Conservation (phyloP, 1,140 invertebrate species). For the Drosophila sulfurigaster region DNA sequence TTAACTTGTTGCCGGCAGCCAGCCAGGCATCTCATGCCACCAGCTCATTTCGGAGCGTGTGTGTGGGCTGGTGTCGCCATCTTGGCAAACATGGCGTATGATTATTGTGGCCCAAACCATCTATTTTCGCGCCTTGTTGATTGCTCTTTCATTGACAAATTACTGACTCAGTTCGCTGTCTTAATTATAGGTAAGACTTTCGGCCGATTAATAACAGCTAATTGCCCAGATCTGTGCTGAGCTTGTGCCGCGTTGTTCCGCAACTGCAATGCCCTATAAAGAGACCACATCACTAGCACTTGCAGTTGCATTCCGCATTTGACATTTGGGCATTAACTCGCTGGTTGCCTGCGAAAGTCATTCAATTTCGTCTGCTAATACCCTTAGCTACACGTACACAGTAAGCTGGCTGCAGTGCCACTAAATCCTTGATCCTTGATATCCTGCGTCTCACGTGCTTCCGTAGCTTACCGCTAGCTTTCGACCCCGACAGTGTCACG, state of each 20-base stretch:
- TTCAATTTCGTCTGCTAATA: constrained; percentile 64
- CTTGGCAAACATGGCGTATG: constrained; percentile 52
- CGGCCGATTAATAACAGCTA: constrained; percentile 39
- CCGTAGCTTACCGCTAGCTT: constrained; percentile 60
- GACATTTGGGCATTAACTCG: constrained; percentile 22
- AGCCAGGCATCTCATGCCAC: constrained; percentile 36
- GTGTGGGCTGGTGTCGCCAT: constrained; percentile 18
- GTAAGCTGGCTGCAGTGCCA: constrained; percentile 49
- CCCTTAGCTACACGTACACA: constrained; percentile 35
- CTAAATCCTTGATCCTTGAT: constrained; percentile 59
- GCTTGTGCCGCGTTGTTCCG: not conserved
- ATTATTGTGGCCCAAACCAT: constrained; percentile 45
- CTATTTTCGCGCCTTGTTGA: constrained; percentile 60
- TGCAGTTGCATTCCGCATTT: constrained; percentile 32
- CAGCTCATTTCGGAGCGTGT: constrained; percentile 25
- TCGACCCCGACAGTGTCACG: constrained; percentile 40
- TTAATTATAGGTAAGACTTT: constrained; percentile 52
- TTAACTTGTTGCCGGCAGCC: constrained; percentile 67
- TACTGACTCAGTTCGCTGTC: constrained; percentile 28
- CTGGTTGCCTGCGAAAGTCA: constrained; percentile 43
- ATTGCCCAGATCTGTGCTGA: constrained; percentile 41
- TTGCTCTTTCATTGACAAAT: constrained; percentile 68
- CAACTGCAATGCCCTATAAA: constrained; percentile 31
- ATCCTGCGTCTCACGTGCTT: constrained; percentile 61
- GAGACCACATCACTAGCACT: constrained; percentile 20